These are phyloP conservation scores for Diploscapter pachys DNA, from an alignment of 1,140 invertebrate species.

Conservation along the genomic window DNA sequence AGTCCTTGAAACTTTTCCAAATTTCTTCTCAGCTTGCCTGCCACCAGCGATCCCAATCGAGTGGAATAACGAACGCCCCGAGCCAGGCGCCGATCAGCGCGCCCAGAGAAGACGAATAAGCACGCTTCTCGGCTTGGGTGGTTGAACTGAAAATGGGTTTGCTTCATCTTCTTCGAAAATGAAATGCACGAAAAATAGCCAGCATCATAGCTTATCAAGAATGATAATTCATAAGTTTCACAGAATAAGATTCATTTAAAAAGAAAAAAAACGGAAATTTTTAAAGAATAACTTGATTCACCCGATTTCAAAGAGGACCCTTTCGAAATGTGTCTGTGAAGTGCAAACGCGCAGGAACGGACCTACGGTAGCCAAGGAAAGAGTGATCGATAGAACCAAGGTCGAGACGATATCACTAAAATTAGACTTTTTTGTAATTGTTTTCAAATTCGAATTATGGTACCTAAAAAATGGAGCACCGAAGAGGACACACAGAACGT, in stretches of 20 bases:
- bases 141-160: conserved; percentile 34
- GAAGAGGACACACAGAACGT: conserved; percentile 42
- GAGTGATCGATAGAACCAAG: conserved; percentile 14
- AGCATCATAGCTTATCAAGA: too few relatives aligned
- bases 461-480: conserved; percentile 48
- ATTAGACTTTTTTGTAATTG: too few relatives aligned
- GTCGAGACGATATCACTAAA: neutral
- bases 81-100: conserved; percentile 79
- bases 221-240: too few relatives aligned
- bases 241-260: too few relatives aligned
- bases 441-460: neutral
- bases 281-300: too few relatives aligned
- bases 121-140: conserved; percentile 29
- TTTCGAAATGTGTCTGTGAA: neutral
- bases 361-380: conserved; percentile 2
- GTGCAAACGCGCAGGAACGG: conserved; percentile 1
- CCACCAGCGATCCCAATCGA: conserved; percentile 89
- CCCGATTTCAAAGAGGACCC: too few relatives aligned
- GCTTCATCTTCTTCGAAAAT: conserved; percentile 10
- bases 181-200: neutral
- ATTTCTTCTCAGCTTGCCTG: conserved; percentile 61
- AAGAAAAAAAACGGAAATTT: too few relatives aligned
- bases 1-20: too few relatives aligned
- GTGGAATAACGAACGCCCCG: conserved; percentile 78
- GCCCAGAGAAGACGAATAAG: conserved; percentile 37